Conservation (phyloP, 1,140 invertebrate species). For the Agraylea sexmaculata region DNA sequence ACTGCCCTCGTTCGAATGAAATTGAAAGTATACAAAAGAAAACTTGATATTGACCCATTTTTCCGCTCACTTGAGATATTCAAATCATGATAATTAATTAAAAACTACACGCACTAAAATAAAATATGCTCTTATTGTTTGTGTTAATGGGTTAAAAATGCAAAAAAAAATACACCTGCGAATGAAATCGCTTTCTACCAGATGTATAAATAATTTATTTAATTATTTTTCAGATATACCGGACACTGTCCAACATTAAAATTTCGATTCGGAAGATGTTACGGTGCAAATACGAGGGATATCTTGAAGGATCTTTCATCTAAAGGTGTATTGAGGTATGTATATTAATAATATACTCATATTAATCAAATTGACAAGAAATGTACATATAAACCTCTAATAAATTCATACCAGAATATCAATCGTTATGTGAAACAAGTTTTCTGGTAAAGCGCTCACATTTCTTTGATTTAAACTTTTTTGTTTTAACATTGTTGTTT, state of each 20-base stretch:
- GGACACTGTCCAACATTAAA: constrained; percentile 63
- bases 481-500: too few species aligned
- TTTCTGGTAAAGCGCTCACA: neutral
- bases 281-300: constrained; percentile 56
- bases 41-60: too few species aligned
- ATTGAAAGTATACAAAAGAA: too few species aligned
- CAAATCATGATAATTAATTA: too few species aligned
- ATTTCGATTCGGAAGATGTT: constrained; percentile 57
- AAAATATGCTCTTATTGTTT: too few species aligned
- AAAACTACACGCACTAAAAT: too few species aligned
- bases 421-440: constrained; percentile 5
- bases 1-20: too few species aligned
- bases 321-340: constrained; percentile 36
- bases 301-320: constrained; percentile 47
- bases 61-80: too few species aligned
- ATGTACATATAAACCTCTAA: neutral
- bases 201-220: constrained; percentile 5
- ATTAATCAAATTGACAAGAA: constrained; percentile 1
- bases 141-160: too few species aligned
- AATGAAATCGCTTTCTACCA: too few species aligned
- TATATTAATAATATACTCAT: constrained; percentile 5
- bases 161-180: too few species aligned
- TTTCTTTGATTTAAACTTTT: too few species aligned
- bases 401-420: neutral
- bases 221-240: constrained; percentile 46